Percentiles rank a stretch among this genome's conserved stretches.
phyloP scores from a whole-genome alignment of 2,797 vertebrate genomes.

The Sandelia bainsii region DNA sequence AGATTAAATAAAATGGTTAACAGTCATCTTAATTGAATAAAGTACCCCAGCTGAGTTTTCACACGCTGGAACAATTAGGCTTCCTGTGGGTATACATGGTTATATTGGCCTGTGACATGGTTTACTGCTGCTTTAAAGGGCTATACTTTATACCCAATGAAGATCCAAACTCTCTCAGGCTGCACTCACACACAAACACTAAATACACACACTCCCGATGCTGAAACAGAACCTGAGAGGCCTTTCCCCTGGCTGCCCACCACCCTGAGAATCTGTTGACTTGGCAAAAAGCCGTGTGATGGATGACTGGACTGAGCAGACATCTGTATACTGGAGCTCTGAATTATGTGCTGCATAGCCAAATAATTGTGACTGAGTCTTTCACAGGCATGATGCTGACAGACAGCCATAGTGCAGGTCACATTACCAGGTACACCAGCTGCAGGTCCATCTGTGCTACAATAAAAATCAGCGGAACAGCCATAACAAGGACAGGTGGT shows the following conservation, averaged over 20 bases:
- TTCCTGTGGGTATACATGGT: constrained; percentile 29
- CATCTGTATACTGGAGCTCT: constrained; percentile 64
- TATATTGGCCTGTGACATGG: constrained; percentile 58
- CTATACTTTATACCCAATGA: constrained; percentile 46
- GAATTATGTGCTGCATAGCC: constrained; percentile 78
- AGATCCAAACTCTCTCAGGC: constrained; percentile 31
- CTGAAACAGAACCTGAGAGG: constrained; percentile 65
- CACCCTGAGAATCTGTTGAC: constrained; percentile 73
- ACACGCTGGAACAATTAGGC: constrained; percentile 37
- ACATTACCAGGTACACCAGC: constrained; percentile 54
- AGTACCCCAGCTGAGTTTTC: constrained; percentile 29
- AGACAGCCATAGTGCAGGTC: constrained; percentile 37
- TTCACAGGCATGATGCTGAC: constrained; percentile 43
- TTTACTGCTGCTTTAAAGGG: constrained; percentile 56
- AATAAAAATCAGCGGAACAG: constrained; percentile 4
- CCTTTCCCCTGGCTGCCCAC: constrained; percentile 54
- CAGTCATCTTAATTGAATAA: constrained; percentile 28
- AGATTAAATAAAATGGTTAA: constrained; percentile 20
- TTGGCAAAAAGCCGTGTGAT: constrained; percentile 71
- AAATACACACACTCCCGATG: constrained; percentile 16
- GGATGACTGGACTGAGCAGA: constrained; percentile 62
- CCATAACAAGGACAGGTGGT: constrained; percentile 30
- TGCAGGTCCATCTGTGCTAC: constrained; percentile 53
- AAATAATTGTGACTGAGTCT: constrained; percentile 68
- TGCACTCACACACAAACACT: neutral